A percentile compares a stretch with the other conserved stretches of the same genome.
Evolutionary conservation across 2,113 vertebrate genomes (phyloP).

Genomic region (Montifringilla adamsi): DNA sequence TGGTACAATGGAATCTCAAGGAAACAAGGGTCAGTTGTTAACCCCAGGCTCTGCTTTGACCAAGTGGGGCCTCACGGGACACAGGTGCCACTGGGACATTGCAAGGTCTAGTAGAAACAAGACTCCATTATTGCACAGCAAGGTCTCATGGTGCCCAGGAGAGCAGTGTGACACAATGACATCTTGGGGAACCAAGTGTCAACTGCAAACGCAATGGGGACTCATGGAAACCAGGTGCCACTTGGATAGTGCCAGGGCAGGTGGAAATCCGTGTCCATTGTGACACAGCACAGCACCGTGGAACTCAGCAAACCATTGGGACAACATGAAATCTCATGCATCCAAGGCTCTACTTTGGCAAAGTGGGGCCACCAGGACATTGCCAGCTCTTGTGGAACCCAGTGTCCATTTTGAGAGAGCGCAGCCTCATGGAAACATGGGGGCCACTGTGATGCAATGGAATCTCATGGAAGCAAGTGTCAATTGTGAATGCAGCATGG

Average conservation of each 20-base stretch:
- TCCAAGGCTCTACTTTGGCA: not conserved
- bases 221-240: not conserved
- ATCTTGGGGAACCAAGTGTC: too few species aligned
- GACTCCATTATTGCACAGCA: not conserved
- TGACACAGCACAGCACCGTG: not conserved
- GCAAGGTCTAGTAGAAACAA: not conserved
- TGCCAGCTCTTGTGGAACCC: not conserved
- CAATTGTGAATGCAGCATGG: not conserved
- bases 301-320: not conserved
- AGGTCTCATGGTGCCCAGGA: not conserved
- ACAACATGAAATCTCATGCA: too few species aligned
- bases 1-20: too few species aligned
- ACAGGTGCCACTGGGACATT: too few species aligned
- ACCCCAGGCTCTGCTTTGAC: too few species aligned
- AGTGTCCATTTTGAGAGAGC: not conserved
- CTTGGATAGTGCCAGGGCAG: not conserved
- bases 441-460: too few species aligned
- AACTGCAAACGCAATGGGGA: too few species aligned
- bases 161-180: too few species aligned
- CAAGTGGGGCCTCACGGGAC: too few species aligned
- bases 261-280: not conserved
- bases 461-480: not conserved
- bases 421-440: not conserved
- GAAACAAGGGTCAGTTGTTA: too few species aligned
- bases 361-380: not conserved